Evolutionary conservation across 1,140 invertebrate genomes (phyloP).

Genomic region (Scaptomyza pallida): DNA sequence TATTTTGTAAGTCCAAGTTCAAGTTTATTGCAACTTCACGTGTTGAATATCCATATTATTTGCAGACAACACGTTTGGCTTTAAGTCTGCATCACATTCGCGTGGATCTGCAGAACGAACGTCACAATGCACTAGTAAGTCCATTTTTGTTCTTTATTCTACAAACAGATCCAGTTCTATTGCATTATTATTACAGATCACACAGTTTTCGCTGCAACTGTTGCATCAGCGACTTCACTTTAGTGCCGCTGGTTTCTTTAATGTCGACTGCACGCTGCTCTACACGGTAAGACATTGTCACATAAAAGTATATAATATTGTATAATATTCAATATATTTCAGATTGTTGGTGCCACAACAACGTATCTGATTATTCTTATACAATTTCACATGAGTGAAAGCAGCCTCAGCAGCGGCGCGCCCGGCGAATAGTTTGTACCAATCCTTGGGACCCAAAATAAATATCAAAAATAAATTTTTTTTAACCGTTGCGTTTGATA

Average conservation of each 20-base stretch:
- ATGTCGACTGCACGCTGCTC: constrained; percentile 83
- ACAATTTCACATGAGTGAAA: constrained; percentile 83
- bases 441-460: neutral
- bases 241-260: constrained; percentile 84
- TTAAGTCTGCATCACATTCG: constrained; percentile 68
- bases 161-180: neutral
- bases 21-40: neutral
- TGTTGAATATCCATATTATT: neutral
- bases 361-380: constrained; percentile 84
- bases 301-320: too few relatives aligned
- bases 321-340: neutral
- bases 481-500: too few relatives aligned
- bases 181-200: constrained; percentile 67
- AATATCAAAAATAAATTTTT: neutral
- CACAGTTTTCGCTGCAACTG: constrained; percentile 85
- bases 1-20: constrained; percentile 62
- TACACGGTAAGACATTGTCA: constrained; percentile 80
- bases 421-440: neutral
- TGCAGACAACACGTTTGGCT: constrained; percentile 68
- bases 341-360: constrained; percentile 82
- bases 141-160: neutral
- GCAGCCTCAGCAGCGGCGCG: constrained; percentile 12
- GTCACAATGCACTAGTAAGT: constrained; percentile 74
- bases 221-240: constrained; percentile 84
- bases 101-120: constrained; percentile 68